These are phyloP conservation scores for Chaetodon trifascialis DNA, from an alignment of 2,113 vertebrate genomes.

Conservation along the genomic window DNA sequence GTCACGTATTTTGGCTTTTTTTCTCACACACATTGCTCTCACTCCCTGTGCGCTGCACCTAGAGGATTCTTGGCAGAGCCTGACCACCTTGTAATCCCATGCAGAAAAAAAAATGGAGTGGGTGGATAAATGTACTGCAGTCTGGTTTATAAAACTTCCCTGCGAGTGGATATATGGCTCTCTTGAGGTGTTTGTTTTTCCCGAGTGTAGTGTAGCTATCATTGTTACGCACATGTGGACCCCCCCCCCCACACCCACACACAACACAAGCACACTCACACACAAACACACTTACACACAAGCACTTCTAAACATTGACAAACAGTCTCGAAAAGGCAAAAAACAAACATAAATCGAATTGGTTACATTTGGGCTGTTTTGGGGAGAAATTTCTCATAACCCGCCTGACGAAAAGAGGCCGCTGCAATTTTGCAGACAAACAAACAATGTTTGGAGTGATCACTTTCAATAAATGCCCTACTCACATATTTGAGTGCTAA, in stretches of 20 bases:
- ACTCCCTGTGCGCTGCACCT: constrained; percentile 83
- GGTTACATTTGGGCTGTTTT: constrained; percentile 71
- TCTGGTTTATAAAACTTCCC: constrained; percentile 90
- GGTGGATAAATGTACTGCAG: constrained; percentile 87
- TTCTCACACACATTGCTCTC: constrained; percentile 67
- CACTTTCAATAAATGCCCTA: constrained; percentile 74
- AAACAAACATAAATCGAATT: constrained; percentile 74
- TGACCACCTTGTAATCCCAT: constrained; percentile 91
- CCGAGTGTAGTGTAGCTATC: constrained; percentile 88
- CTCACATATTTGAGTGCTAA: constrained; percentile 79
- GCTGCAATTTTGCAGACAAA: constrained; percentile 69
- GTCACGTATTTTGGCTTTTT: constrained; percentile 83
- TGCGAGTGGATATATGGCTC: constrained; percentile 88
- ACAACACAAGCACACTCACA: constrained; percentile 33
- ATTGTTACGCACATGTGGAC: constrained; percentile 75
- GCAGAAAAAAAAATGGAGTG: constrained; percentile 86
- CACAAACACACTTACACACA: constrained; percentile 38
- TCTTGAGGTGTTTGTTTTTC: constrained; percentile 92
- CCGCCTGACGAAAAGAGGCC: constrained; percentile 52
- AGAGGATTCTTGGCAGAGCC: constrained; percentile 94
- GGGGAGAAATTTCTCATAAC: constrained; percentile 71
- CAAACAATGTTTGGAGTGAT: constrained; percentile 76
- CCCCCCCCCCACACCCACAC: neutral
- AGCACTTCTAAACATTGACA: constrained; percentile 70
- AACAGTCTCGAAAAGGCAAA: constrained; percentile 71